Conservation (phyloP, 2,888 invertebrate genomes). For the Drepana falcataria region DNA sequence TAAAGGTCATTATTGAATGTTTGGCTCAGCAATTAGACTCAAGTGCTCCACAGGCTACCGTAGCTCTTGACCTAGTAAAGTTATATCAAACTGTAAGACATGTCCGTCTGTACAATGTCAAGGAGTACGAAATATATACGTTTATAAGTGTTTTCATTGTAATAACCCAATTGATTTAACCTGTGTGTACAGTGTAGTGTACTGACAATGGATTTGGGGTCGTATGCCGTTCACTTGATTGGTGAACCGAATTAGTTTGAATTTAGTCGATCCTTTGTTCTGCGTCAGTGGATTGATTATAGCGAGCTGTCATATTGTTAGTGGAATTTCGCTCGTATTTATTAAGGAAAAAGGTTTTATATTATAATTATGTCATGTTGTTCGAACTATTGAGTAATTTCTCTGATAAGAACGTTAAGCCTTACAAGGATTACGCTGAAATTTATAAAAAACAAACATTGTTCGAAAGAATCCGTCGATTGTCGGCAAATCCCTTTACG, state of each 20-base stretch:
- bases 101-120: conserved; percentile 42
- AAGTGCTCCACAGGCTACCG: conserved; percentile 8
- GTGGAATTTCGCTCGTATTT: not conserved
- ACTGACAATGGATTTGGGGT: not conserved
- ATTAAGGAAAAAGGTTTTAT: not conserved
- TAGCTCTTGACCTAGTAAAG: conserved; percentile 51
- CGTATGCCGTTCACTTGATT: not conserved
- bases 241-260: not conserved
- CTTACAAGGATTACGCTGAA: too few relatives aligned
- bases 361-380: not conserved
- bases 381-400: too few relatives aligned
- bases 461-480: too few relatives aligned
- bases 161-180: conserved; percentile 2
- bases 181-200: not conserved
- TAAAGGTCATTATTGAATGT: not conserved
- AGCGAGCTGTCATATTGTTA: not conserved
- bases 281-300: not conserved
- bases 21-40: conserved; percentile 7
- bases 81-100: conserved; percentile 24
- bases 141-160: conserved; percentile 9
- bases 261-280: not conserved
- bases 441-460: too few relatives aligned
- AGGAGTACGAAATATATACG: conserved; percentile 29
- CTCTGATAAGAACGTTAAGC: too few relatives aligned
- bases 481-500: too few relatives aligned